phyloP scores from a whole-genome alignment of 1,140 invertebrate species.

The Acromyrmex echinatior region DNA sequence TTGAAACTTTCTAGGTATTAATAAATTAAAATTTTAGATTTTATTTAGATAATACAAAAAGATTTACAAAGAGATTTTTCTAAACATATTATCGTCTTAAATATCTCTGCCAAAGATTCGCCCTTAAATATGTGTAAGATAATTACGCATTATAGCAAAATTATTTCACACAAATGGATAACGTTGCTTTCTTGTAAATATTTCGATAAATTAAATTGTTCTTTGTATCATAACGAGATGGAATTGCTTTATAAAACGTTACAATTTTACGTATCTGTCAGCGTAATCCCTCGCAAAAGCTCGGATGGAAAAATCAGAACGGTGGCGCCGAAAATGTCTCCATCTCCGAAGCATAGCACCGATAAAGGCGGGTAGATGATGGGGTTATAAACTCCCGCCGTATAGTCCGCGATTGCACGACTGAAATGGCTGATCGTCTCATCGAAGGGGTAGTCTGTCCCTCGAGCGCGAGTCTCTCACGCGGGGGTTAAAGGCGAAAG shows the following conservation, averaged over 20 bases:
- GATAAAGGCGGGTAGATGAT: conserved; percentile 82
- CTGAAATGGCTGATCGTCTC: conserved; percentile 68
- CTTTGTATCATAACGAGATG: neutral
- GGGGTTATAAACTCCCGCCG: conserved; percentile 80
- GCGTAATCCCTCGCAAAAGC: neutral
- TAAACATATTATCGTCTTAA: neutral
- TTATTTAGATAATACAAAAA: neutral
- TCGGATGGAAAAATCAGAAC: conserved; percentile 75
- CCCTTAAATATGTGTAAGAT: neutral
- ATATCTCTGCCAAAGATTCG: neutral
- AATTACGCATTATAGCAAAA: neutral
- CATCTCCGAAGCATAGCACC: conserved; percentile 73
- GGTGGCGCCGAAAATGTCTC: conserved; percentile 83
- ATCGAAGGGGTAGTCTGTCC: conserved; percentile 36
- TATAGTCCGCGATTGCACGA: conserved; percentile 73
- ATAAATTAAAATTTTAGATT: neutral
- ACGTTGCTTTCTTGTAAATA: neutral
- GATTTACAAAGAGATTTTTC: neutral
- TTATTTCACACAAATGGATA: neutral
- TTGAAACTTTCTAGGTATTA: neutral
- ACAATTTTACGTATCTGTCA: neutral
- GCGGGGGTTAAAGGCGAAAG: conserved; percentile 55
- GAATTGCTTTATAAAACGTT: neutral
- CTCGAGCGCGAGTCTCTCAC: conserved; percentile 47
- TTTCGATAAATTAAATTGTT: neutral